These are phyloP conservation scores for Campoplex capitator DNA, from an alignment of 2,888 invertebrate species.

Conservation along the genomic window DNA sequence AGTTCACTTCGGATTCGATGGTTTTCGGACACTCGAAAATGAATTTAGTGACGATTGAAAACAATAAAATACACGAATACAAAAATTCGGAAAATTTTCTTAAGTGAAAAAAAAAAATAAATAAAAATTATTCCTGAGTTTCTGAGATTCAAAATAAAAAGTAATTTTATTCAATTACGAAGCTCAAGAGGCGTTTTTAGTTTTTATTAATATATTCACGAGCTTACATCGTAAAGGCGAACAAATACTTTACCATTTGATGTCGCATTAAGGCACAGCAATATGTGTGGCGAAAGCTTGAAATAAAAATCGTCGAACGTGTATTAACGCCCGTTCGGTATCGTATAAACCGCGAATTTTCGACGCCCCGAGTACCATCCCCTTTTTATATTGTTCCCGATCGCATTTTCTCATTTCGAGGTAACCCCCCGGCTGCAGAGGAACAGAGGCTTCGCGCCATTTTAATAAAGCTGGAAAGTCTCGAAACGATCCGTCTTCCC, in stretches of 20 bases:
- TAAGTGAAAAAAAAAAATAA: too few relatives aligned
- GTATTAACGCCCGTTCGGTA: constrained; percentile 75
- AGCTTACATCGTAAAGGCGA: constrained; percentile 20
- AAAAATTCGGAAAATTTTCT: too few relatives aligned
- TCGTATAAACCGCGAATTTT: not conserved
- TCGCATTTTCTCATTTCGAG: constrained; percentile 46
- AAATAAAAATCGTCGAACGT: constrained; percentile 81
- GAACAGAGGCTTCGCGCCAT: constrained; percentile 68
- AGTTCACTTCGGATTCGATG: too few relatives aligned
- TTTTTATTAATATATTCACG: not conserved
- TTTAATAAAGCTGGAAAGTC: constrained; percentile 77
- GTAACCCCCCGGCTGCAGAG: constrained; percentile 23
- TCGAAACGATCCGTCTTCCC: constrained; percentile 75
- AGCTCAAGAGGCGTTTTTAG: too few relatives aligned
- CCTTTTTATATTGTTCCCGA: constrained; percentile 41
- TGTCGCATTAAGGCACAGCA: constrained; percentile 78
- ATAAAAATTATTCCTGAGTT: too few relatives aligned
- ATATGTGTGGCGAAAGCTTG: constrained; percentile 75
- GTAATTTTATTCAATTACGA: too few relatives aligned
- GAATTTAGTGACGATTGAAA: too few relatives aligned
- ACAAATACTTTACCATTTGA: constrained; percentile 76
- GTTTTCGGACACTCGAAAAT: too few relatives aligned
- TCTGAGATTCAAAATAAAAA: too few relatives aligned
- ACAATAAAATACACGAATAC: too few relatives aligned
- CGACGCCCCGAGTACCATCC: constrained; percentile 5